Conservation (phyloP, 2,888 invertebrate genomes). For the Labia minor region DNA sequence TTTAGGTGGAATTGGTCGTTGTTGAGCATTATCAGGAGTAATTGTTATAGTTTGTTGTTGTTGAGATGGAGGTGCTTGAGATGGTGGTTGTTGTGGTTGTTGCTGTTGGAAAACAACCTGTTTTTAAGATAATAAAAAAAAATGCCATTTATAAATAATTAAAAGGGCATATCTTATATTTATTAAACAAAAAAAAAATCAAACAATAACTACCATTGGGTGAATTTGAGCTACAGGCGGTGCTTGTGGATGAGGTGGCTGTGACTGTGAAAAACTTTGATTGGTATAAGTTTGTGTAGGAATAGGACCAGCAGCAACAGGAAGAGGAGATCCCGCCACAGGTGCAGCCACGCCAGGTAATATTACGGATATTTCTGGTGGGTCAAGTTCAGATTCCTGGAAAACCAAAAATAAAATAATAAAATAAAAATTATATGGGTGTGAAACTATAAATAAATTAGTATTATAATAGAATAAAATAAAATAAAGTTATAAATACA, state of each 20-base stretch:
- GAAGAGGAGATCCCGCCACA: slow-evolving; percentile 24
- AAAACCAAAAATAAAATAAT: slow-evolving; percentile 41
- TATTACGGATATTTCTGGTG: slow-evolving; percentile 46
- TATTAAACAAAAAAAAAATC: not conserved
- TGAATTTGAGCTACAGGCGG: slow-evolving; percentile 14
- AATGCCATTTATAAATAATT: too few species aligned
- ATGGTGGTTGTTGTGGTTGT: slow-evolving; percentile 27
- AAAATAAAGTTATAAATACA: not conserved
- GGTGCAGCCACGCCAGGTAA: slow-evolving; percentile 26
- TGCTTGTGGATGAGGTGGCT: slow-evolving; percentile 32
- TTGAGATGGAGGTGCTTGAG: slow-evolving; percentile 31
- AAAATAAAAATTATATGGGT: slow-evolving; percentile 30
- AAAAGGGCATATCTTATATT: not conserved
- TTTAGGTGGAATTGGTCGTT: slow-evolving; percentile 29
- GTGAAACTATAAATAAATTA: not conserved
- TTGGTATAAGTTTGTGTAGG: slow-evolving; percentile 79
- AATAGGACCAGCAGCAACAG: slow-evolving; percentile 39
- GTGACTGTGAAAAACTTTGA: slow-evolving; percentile 51
- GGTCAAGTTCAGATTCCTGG: slow-evolving; percentile 83
- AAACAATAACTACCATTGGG: not conserved
- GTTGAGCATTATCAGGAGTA: slow-evolving; percentile 25
- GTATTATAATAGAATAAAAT: not conserved
- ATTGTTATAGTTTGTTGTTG: slow-evolving; percentile 24
- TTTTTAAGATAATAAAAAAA: not conserved
- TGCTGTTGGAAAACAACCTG: slow-evolving; percentile 23